Conservation (phyloP, 1,140 invertebrate genomes). For the Pristionchus pacificus region DNA sequence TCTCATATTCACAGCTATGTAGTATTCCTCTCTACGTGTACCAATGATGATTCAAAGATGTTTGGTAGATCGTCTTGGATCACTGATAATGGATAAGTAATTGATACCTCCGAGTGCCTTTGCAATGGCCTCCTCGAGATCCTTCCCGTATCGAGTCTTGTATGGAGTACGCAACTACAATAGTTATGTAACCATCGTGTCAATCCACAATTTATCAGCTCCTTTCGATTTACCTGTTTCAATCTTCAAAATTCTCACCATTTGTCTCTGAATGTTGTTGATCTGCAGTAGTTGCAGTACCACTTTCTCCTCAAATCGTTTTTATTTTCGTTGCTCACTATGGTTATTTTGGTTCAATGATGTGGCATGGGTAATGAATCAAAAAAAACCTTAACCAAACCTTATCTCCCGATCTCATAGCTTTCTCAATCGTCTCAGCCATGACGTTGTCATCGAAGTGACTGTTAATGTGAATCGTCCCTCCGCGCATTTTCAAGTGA, state of each 20-base stretch:
- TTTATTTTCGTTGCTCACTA: neutral
- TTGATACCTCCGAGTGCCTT: no score
- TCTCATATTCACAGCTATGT: no score
- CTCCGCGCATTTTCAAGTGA: neutral
- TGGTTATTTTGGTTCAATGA: no score
- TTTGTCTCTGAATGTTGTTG: constrained; percentile 33
- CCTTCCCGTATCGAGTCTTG: constrained; percentile 32
- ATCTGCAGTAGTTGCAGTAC: constrained; percentile 9
- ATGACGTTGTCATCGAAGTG: neutral
- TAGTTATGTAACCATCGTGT: neutral
- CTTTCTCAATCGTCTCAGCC: neutral
- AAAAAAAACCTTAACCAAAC: no score
- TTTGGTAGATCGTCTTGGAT: no score
- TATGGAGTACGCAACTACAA: constrained; percentile 35
- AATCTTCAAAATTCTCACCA: constrained; percentile 15
- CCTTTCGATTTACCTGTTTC: neutral
- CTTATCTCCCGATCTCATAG: no score
- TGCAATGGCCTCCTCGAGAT: constrained; percentile 33
- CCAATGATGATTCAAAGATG: no score
- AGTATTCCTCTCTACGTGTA: no score
- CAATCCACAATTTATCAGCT: neutral
- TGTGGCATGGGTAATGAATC: no score
- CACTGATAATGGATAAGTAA: no score
- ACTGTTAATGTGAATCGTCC: neutral
- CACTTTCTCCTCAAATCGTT: constrained; percentile 9